Base-by-base conservation (phyloP, 2,113 vertebrate genomes). In the Amblyopsis rosae region DNA sequence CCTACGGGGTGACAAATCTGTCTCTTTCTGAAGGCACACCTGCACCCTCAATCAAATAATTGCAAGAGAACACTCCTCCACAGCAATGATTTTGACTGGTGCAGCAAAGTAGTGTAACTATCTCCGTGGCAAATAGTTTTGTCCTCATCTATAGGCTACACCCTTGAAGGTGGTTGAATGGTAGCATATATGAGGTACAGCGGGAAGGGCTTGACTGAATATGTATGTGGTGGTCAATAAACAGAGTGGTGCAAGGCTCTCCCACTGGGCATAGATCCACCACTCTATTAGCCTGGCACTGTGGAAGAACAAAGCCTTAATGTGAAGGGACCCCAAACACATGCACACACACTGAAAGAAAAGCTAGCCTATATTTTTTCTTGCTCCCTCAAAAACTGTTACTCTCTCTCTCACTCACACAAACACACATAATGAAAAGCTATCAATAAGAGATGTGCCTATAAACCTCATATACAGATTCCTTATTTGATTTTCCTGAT, bases 191-290 rank as follows among this genome's bases (percentile, higher is more conserved):
- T 73, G 70, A 66, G 56, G 72, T 81, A 82, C 71, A 58, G 78
- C 77, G 66, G 35, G 17, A 62, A 48, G 6, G 7, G 16, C 47
- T 32, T 51, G 62, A 68, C 35, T 68, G 45, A 16, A 17, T 59
- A 49, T 50, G 56, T 13, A 67, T 67, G 55, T 46, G 45, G 41
- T 17, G 54, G 57, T 41, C 67, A 51, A 53, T 60, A 62, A 54
- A 81, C 49, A 59, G 58, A 58, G 13, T 15, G 67, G 61, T 58
- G 50, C 61, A 75, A 59, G 55, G 50, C 50, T 77, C 73, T 70
- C 72, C 76, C 35, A 68, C 81, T 81, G 80, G 81, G 79, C 74
- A 67, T 75, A 74, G 63, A 84, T 84, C 74, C 69, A 82, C 65
- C 19, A 62, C 59, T 78, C 59, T 70, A 67, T 84, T 86, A 77